Evolutionary conservation across 1,140 invertebrate genomes (phyloP), one percentile per base, ranked within the genome.

Genomic region (Rhyzopertha dominica): DNA sequence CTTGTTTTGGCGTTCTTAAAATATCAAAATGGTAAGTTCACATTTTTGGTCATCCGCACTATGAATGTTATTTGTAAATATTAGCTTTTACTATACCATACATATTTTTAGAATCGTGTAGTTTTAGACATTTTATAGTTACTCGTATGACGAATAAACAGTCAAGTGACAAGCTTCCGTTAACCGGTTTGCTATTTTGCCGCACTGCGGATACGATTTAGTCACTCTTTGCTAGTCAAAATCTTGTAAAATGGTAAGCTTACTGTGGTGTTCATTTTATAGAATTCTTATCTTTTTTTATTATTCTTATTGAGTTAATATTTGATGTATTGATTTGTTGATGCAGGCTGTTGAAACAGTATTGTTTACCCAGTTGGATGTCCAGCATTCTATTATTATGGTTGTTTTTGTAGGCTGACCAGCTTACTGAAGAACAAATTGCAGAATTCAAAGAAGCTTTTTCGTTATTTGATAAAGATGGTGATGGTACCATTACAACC

Each of bases 361-460:
- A n/a, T n/a, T n/a, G n/a, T n/a, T n/a, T n/a, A n/a, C n/a, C n/a
- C n/a, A n/a, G n/a, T n/a, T n/a, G n/a, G n/a, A n/a, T n/a, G n/a
- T n/a, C n/a, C n/a, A n/a, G n/a, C n/a, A n/a, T n/a, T n/a, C n/a
- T n/a, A n/a, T n/a, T n/a, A n/a, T n/a, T n/a, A n/a, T n/a, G n/a
- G n/a, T n/a, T n/a, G n/a, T n/a, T 16, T 41, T 59, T 57, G 19
- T 72, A 94, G 92, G 91, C 92, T 70, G 92, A 96, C 78, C 91
- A 96, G 81, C 80, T 96, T 65, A 95, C 92, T 72, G 92, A 95
- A 74, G 92, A 96, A 81, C 92, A 96, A 75, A 96, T 95, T 70
- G 91, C 92, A 63, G 95, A 98, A 76, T 98, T 98, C 81, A 98
- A 98, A 79, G 95, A 98, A 76, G 95, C 95, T 51, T 98, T 98